Evolutionary conservation across 2,113 vertebrate genomes (phyloP).

Genomic region (Indicator maculatus): DNA sequence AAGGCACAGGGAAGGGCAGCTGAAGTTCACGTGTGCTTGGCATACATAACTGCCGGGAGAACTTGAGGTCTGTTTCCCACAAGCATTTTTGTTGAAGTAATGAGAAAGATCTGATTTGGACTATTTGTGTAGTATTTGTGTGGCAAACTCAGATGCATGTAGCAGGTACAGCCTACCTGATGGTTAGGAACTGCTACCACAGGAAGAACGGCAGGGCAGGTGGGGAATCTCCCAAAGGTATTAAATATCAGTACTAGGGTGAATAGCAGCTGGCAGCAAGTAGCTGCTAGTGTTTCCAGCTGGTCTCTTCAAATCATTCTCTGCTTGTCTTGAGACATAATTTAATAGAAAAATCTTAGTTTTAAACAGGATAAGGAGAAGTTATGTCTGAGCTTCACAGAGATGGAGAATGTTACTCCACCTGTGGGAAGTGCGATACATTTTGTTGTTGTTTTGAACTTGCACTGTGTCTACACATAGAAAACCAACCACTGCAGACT

Average conservation of each 20-base stretch:
- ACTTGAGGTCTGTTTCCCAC: neutral
- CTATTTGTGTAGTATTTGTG: neutral
- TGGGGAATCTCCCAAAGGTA: too few relatives aligned
- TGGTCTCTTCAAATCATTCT: neutral
- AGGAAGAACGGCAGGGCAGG: fast-evolving
- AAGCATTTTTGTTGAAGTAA: neutral
- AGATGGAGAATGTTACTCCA: neutral
- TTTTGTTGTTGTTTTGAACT: neutral
- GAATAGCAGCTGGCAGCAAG: neutral
- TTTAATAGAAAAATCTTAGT: neutral
- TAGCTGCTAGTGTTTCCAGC: neutral
- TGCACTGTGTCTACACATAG: too few relatives aligned
- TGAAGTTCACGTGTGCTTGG: neutral
- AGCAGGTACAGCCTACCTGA: neutral
- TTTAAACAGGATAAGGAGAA: neutral
- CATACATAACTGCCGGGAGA: neutral
- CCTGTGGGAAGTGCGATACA: neutral
- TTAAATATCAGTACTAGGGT: neutral
- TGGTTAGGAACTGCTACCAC: neutral
- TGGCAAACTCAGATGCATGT: neutral
- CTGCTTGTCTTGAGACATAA: neutral
- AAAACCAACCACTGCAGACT: neutral
- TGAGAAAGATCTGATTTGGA: neutral
- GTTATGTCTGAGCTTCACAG: neutral
- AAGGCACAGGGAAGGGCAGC: neutral